Evolutionary conservation across 2,797 vertebrate genomes (phyloP).

Genomic region (Acanthurus lineatus): DNA sequence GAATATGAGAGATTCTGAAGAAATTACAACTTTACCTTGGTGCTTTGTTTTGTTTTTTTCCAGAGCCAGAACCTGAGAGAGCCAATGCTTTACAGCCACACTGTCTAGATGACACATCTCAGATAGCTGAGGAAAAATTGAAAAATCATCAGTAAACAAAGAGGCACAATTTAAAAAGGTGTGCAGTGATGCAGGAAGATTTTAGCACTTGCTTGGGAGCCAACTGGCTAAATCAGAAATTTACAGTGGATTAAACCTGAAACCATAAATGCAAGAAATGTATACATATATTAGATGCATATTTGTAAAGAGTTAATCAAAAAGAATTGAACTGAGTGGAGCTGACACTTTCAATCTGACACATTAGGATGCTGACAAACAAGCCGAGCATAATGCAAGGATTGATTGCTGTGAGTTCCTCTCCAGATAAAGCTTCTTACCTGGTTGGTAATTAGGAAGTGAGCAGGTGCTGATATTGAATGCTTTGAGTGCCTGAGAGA

Average conservation of each 20-base stretch:
- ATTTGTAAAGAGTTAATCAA: constrained; percentile 41
- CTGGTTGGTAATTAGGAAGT: constrained; percentile 78
- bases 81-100: constrained; percentile 41
- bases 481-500: constrained; percentile 59
- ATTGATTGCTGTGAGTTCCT: constrained; percentile 73
- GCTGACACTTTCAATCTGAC: constrained; percentile 42
- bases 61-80: constrained; percentile 36
- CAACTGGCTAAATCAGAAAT: background rate
- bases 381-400: constrained; percentile 61
- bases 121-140: constrained; percentile 8
- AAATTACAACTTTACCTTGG: constrained; percentile 20
- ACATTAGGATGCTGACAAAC: constrained; percentile 70
- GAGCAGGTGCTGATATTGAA: constrained; percentile 75
- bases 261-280: background rate
- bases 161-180: constrained; percentile 27
- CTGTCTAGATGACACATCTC: constrained; percentile 38
- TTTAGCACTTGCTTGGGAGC: constrained; percentile 32
- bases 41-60: constrained; percentile 28
- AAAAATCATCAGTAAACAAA: constrained; percentile 38
- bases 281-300: background rate
- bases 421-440: constrained; percentile 72
- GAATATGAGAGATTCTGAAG: constrained; percentile 26
- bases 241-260: background rate
- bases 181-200: constrained; percentile 17
- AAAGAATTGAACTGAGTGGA: constrained; percentile 41